phyloP scores from a whole-genome alignment of 2,797 vertebrate species.

The Ptychobarbus kaznakovi region DNA sequence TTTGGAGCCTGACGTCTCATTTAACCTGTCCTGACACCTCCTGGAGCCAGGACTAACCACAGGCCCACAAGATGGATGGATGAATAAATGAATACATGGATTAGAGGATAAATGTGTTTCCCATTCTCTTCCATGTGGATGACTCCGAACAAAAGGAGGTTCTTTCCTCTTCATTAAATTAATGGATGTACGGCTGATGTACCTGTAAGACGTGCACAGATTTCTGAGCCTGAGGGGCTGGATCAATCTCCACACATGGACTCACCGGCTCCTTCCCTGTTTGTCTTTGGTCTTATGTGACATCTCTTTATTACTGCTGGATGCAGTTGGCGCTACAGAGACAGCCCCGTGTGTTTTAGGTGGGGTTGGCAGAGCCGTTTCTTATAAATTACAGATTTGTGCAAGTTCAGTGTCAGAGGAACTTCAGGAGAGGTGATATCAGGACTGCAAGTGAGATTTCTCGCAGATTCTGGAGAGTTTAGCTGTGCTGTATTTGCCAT shows the following conservation, averaged over 20 bases:
- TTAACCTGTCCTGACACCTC: conserved; percentile 28
- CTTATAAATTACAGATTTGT: conserved; percentile 43
- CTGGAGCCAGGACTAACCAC: conserved; percentile 21
- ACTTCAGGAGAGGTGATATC: background rate
- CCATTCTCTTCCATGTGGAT: conserved; percentile 38
- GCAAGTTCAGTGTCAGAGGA: conserved; percentile 8
- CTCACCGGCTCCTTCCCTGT: conserved; percentile 27
- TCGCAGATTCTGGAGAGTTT: background rate
- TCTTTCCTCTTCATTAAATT: conserved; percentile 47
- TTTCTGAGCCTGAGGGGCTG: conserved; percentile 15
- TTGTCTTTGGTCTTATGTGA: conserved; percentile 29
- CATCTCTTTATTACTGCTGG: conserved; percentile 17
- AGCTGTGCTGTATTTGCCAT: background rate
- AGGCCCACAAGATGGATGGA: conserved; percentile 60
- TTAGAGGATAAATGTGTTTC: conserved; percentile 21
- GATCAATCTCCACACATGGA: conserved; percentile 26
- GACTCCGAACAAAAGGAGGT: conserved; percentile 43
- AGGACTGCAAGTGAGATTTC: conserved; percentile 2
- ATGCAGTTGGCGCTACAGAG: conserved; percentile 16
- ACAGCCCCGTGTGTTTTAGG: conserved; percentile 12
- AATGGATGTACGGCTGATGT: conserved; percentile 30
- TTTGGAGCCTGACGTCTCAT: conserved; percentile 16
- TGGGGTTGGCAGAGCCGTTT: conserved; percentile 5
- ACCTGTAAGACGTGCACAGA: conserved; percentile 9
- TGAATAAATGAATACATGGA: conserved; percentile 39